Conservation (phyloP, 2,888 invertebrate genomes). For the Autographa pulchrina region DNA sequence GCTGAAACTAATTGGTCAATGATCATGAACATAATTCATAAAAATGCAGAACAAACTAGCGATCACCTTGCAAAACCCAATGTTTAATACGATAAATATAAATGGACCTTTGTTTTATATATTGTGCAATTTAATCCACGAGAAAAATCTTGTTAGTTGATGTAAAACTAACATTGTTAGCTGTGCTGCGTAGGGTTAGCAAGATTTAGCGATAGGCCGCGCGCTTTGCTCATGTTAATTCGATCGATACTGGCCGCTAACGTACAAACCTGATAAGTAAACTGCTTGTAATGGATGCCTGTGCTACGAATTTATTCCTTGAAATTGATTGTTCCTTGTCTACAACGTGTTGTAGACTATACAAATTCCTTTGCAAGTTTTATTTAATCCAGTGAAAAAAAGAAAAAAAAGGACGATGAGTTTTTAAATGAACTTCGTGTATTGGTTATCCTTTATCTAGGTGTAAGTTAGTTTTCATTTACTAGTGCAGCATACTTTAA, state of each 20-base stretch:
- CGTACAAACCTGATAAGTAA: conserved; percentile 42
- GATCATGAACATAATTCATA: not conserved
- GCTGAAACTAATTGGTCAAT: not conserved
- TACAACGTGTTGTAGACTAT: not conserved
- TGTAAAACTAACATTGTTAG: conserved; percentile 50
- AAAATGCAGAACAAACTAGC: not conserved
- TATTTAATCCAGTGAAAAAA: not conserved
- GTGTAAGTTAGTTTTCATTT: no score
- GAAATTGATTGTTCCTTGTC: not conserved
- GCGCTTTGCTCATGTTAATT: conserved; percentile 74
- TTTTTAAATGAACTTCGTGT: no score
- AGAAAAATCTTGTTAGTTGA: conserved; percentile 47
- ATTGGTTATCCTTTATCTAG: no score
- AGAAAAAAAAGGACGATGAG: no score
- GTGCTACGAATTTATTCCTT: conserved; percentile 32
- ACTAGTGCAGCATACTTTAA: no score
- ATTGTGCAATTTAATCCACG: conserved; percentile 40
- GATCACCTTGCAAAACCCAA: conserved; percentile 2
- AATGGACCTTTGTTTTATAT: conserved; percentile 26
- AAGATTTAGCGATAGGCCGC: conserved; percentile 67
- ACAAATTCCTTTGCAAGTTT: not conserved
- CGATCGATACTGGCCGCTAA: conserved; percentile 66
- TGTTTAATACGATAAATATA: conserved; percentile 8
- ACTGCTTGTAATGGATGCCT: conserved; percentile 53
- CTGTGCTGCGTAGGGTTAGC: conserved; percentile 35